A percentile compares a stretch with the other conserved stretches of the same genome.
Conservation (phyloP, 2,113 vertebrate genomes). For the Nothobranchius furzeri region DNA sequence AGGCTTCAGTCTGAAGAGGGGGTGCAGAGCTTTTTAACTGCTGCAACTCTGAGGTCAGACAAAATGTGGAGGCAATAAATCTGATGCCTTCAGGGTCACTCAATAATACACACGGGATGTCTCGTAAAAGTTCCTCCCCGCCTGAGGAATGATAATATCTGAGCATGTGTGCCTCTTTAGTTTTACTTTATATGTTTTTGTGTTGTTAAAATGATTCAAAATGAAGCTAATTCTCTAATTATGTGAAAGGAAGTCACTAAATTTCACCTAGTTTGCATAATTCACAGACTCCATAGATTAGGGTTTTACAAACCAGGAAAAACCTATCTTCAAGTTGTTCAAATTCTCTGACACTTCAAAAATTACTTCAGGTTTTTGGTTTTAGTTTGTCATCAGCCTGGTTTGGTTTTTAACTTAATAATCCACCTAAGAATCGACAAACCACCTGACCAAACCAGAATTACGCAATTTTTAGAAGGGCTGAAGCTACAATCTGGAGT, state of each 20-base stretch:
- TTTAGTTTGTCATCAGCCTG: no score
- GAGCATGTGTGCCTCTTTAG: neutral
- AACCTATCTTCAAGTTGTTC: no score
- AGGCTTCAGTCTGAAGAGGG: conserved; percentile 32
- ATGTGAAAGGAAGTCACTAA: neutral
- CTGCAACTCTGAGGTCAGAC: conserved; percentile 45
- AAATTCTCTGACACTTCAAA: no score
- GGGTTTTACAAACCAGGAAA: no score
- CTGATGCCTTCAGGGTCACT: conserved; percentile 34
- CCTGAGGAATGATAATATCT: conserved; percentile 13
- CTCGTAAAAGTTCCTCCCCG: conserved; percentile 24
- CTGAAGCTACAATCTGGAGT: no score
- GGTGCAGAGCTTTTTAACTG: conserved; percentile 25
- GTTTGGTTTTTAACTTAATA: no score
- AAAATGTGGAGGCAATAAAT: conserved; percentile 57
- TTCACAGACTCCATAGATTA: no score
- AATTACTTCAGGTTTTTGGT: no score
- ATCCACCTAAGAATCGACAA: no score
- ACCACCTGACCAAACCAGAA: no score
- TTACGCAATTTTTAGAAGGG: no score
- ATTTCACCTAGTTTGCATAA: no score
- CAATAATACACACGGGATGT: conserved; percentile 1
- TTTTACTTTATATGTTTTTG: neutral
- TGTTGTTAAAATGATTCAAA: neutral
- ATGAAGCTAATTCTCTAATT: neutral